Evolutionary conservation across 2,797 vertebrate species (phyloP), one percentile per base, ranked within the genome.

Genomic region (Selene dorsalis): DNA sequence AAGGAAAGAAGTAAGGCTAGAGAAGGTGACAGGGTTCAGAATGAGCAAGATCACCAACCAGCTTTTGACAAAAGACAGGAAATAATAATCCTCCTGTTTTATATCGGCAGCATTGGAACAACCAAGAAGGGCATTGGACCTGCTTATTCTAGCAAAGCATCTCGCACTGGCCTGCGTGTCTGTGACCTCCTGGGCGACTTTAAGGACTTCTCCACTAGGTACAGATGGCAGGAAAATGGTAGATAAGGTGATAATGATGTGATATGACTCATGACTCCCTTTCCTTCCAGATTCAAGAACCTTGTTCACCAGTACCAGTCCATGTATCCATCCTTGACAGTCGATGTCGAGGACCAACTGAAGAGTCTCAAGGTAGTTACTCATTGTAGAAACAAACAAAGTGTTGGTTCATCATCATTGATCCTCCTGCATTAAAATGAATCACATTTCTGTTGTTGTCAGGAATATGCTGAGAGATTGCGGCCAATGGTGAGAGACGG

Each of bases 91-190:
- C 0, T 28, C 50, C 56, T 72, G 13, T 79, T 65, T 66, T 50
- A 59, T 52, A 9, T 62, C 61, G 56, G 65, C 91, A 99, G 98
- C 84, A 99, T 99, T 72, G 98, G 98, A 91, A 99, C 98, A 83
- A 99, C 98, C 83, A 97, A 98, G 93, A 99, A 99, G 82, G 98
- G 98, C 10, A 99, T 99, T 8, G 98, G 98, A 87, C 98, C 98
- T 48, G 97, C 97, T 0, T 99, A 99, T 75, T 96, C 98, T 53
- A 97, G 97, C 90, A 99, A 99, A 92, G 98, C 98, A 0, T 96
- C 97, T 50, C 95, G 98, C 79, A 99, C 96, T 0, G 98, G 98
- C 64, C 96, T 99, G 18, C 96, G 98, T 17, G 90, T 99, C 9
- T 99, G 98, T 64, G 98, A 99, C 93, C 96, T 99, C 26, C 94